Percentiles rank a stretch among this genome's conserved stretches.
These are phyloP conservation scores for Sebastes wilsoni DNA, from an alignment of 2,797 vertebrate genomes.

Conservation along the genomic window DNA sequence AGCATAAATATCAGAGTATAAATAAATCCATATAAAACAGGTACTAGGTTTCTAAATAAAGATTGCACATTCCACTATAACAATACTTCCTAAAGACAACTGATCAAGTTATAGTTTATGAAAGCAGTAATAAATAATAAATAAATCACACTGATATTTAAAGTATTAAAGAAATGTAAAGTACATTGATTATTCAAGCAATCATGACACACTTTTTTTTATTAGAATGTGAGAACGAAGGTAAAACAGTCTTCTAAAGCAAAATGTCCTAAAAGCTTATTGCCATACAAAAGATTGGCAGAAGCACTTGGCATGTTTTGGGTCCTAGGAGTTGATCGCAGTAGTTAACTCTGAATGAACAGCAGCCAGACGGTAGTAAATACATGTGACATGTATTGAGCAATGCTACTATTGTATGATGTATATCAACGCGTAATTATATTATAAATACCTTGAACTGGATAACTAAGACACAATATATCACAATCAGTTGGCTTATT, in stretches of 20 bases:
- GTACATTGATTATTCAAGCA: background rate
- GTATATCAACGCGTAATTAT: background rate
- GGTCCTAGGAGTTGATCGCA: constrained; percentile 18
- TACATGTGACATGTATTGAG: background rate
- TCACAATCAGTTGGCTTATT: background rate
- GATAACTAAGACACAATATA: background rate
- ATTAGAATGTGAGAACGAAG: background rate
- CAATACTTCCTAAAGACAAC: constrained; percentile 32
- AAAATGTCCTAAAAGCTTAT: constrained; percentile 41
- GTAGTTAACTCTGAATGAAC: constrained; percentile 6
- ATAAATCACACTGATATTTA: background rate
- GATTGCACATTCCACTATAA: constrained; percentile 15
- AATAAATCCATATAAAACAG: constrained; percentile 62
- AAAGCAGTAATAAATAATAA: constrained; percentile 34
- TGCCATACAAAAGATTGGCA: constrained; percentile 78
- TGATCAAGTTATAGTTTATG: background rate
- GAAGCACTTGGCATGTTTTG: constrained; percentile 71
- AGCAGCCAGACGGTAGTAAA: background rate
- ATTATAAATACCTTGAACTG: background rate
- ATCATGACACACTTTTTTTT: background rate
- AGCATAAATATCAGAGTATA: constrained; percentile 11
- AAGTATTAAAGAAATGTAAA: background rate
- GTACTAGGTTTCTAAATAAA: constrained; percentile 29
- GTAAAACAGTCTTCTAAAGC: constrained; percentile 18
- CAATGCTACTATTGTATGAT: background rate